These are phyloP conservation scores for Pogoniulus pusillus DNA, from an alignment of 2,797 vertebrate species.

Conservation along the genomic window DNA sequence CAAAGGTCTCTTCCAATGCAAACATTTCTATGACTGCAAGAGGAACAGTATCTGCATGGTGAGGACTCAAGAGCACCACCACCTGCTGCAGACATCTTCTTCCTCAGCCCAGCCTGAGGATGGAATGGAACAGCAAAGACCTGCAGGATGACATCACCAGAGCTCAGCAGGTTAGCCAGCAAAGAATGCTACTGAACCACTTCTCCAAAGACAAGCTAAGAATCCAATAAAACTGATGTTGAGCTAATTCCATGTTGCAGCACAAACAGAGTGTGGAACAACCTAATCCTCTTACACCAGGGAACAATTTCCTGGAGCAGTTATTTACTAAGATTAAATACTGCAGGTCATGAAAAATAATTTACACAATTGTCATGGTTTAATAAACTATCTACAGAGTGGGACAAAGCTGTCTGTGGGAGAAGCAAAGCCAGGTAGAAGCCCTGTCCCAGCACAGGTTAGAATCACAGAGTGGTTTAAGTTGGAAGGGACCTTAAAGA, in stretches of 20 bases:
- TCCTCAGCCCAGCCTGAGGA: neutral
- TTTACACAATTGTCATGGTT: neutral
- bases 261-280: constrained; percentile 26
- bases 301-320: constrained; percentile 2
- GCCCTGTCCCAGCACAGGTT: no score
- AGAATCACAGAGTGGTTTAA: no score
- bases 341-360: constrained; percentile 23
- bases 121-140: fast-evolving
- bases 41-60: neutral
- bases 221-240: neutral
- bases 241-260: neutral
- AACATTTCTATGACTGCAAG: neutral
- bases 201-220: neutral
- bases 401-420: neutral
- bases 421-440: neutral
- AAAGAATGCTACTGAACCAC: neutral
- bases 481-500: no score
- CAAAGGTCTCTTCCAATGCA: neutral
- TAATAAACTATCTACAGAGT: neutral
- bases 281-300: constrained; percentile 44
- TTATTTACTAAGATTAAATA: constrained; percentile 51
- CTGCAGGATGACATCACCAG: neutral
- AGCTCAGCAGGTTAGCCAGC: neutral
- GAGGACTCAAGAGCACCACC: neutral
- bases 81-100: neutral